Percentiles rank a stretch among this genome's conserved stretches.
phyloP scores from a whole-genome alignment of 1,140 invertebrate genomes.

The Danaus plexippus region DNA sequence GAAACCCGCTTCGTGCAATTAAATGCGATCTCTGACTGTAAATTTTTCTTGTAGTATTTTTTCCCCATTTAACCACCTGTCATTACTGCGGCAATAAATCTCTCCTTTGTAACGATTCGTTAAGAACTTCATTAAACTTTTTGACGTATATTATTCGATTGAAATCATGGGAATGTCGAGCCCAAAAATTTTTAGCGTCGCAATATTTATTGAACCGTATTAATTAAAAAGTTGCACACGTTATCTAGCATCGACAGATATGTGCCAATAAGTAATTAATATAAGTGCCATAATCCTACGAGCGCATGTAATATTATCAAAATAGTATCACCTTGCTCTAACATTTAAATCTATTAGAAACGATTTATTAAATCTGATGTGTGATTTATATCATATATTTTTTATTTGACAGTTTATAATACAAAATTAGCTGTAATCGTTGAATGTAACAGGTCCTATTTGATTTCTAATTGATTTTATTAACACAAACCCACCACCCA shows the following conservation, averaged over 20 bases:
- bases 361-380: constrained; percentile 6
- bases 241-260: constrained; percentile 30
- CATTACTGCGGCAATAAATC: constrained; percentile 58
- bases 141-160: constrained; percentile 46
- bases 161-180: constrained; percentile 36
- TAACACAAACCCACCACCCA: constrained; percentile 36
- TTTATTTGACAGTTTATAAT: constrained; percentile 5
- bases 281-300: constrained; percentile 1
- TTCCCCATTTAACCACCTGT: constrained; percentile 42
- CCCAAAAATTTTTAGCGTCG: constrained; percentile 29
- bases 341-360: constrained; percentile 13
- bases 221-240: too few species aligned
- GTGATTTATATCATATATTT: constrained; percentile 17
- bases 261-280: constrained; percentile 32
- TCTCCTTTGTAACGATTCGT: constrained; percentile 43
- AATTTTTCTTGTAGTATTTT: constrained; percentile 26
- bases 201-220: too few species aligned
- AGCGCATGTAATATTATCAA: constrained; percentile 1
- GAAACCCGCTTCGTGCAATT: constrained; percentile 32
- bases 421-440: constrained; percentile 7
- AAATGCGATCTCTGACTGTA: constrained; percentile 31
- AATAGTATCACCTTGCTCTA: constrained; percentile 13
- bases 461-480: constrained; percentile 30
- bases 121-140: constrained; percentile 58
- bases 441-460: constrained; percentile 10